Base-by-base conservation (phyloP, 2,888 invertebrate species). In the Steromphala cineraria region DNA sequence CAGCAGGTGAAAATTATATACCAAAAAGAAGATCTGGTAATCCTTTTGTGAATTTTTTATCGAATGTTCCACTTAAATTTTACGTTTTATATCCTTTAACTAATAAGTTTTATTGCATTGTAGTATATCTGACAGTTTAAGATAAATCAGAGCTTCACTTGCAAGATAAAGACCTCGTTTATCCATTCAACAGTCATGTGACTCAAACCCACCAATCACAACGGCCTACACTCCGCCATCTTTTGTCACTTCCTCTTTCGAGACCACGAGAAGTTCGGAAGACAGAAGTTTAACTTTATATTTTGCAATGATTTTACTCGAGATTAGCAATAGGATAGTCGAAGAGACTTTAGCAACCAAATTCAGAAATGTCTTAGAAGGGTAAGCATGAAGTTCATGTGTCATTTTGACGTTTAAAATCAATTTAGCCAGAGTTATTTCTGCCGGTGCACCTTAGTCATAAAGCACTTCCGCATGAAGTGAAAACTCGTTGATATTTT, bases 241-340 rank as follows among this genome's bases (percentile, higher is more conserved):
- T 74, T 36, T 74, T 74, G 36, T 74, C 71, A 74, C 62, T 62
- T 62, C 62, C 62, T 62, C 62, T 62, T 62, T 62, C n/a, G 62
- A 21, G 62, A 62, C 13, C 62, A 62, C 62, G 62, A 62, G 62
- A 24, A 46, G 46, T 13, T 24, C 28, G 21, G 28, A 15, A 28
- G 24, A 62, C 13, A 24, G 62, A 24, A 62, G 28, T 62, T 2
- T 15, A 62, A 62, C 62, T 28, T 62, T 28, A 28, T 62, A 4
- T 13, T 28, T 62, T 62, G 52, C 46, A n/a, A 94, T 94, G 94
- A 94, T 94, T 91, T 90, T 94, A 94, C 95, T 99, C 94, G 99
- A 99, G 96, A 98, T 98, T 95, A 98, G 99, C 95, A 99, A 99
- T 95, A 96, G 98, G 94, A 98, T 99, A 95, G 96, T 99, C 92